A percentile compares a stretch with the other conserved stretches of the same genome.
Conservation (phyloP, 1,140 invertebrate species). For the Apis laboriosa region DNA sequence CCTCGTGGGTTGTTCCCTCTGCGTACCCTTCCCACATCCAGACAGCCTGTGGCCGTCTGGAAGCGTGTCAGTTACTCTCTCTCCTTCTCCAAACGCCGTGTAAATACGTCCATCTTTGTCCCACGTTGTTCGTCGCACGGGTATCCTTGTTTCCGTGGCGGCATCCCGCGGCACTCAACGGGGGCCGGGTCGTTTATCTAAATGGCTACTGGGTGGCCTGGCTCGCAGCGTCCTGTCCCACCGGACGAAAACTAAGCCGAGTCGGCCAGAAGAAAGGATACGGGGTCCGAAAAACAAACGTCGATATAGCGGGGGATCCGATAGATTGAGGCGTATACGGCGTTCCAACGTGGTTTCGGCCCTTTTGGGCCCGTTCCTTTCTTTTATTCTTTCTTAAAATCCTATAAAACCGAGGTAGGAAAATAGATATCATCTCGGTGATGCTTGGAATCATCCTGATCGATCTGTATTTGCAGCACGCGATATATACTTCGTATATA, state of each 20-base stretch:
- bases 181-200: conserved; percentile 79
- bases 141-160: conserved; percentile 25
- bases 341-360: background rate
- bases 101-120: conserved; percentile 33
- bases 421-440: no score
- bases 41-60: conserved; percentile 3
- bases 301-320: conserved; percentile 10
- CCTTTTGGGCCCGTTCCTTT: background rate
- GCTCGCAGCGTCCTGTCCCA: conserved; percentile 56
- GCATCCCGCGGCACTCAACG: conserved; percentile 72
- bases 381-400: background rate
- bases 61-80: conserved; percentile 29
- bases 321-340: conserved; percentile 33
- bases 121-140: background rate
- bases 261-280: conserved; percentile 56
- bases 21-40: conserved; percentile 1
- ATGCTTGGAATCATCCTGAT: no score
- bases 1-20: conserved; percentile 14
- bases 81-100: background rate
- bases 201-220: conserved; percentile 81
- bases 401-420: no score
- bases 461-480: background rate
- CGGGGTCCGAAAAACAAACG: conserved; percentile 57
- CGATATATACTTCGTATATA: background rate
- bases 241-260: conserved; percentile 75